Evolutionary conservation across 2,797 vertebrate species (phyloP), one percentile per base, ranked within the genome.

Genomic region (Periophthalmus magnuspinnatus): DNA sequence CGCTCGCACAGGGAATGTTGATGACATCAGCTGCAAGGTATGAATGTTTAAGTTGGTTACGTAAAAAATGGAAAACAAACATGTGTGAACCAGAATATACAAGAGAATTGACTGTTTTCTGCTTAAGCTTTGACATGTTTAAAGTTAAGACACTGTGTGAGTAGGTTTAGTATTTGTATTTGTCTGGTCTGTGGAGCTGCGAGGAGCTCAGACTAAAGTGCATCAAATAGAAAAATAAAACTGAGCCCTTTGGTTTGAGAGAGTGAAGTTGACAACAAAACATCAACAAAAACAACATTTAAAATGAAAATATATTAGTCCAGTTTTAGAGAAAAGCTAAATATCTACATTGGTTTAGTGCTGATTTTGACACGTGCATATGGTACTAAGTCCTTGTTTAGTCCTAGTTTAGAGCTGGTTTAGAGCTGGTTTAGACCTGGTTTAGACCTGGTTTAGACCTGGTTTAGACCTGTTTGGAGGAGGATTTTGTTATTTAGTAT

Each of bases 181-280:
- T 45, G 22, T 38, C 34, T 21, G 34, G 59, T 61, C n/a, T 11
- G n/a, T 38, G 33, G 59, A 62, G 34, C 34, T 7, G 9, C 22
- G 61, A 63, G 11, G 22, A 24, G 22, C 62, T 64, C 62, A 64
- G 62, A 28, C 62, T 64, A 64, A 64, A 64, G 62, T 64, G 62
- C 50, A 66, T 66, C 64, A 21, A 45, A 54, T 11, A 66, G 7
- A 54, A 48, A 65, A 32, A 64, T 47, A 41, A 63, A 62, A 62
- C 60, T 16, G 60, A 63, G 60, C 36, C 36, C 34, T 45, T 41
- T 33, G 16, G 48, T 50, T 50, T 50, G 38, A 22, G 28, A 14
- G 38, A 63, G n/a, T 7, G 36, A 28, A 28, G 5, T 21, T 2
- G 5, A 64, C 13, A 28, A 21, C 36, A 24, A 22, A 45, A 45